Base-by-base conservation (phyloP, 2,888 invertebrate species). In the Pelosia muscerda region DNA sequence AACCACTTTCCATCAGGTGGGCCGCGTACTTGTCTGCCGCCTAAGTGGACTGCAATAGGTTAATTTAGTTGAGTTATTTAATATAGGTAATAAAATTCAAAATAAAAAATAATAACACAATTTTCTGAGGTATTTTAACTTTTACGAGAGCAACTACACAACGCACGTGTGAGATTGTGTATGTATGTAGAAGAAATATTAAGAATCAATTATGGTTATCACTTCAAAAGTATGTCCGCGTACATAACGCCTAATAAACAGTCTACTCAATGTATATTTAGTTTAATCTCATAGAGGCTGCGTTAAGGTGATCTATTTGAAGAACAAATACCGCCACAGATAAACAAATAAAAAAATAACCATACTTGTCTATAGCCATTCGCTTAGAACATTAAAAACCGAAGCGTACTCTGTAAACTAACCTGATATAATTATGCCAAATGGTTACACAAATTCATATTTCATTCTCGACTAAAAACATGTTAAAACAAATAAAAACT, bases 391-490 rank as follows among this genome's bases (percentile, higher is more conserved):
- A 54, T n/a, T 57, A 59, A 55, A 66, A 26, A 54, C 25, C 25
- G 34, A 34, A 34, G 49, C 54, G 26, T 55, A 38, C 53, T 9
- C 54, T 23, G n/a, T 38, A 62, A 49, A 75, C 55, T 79, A 75
- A 77, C 73, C 73, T 63, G 70, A 79, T 69, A 69, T 69, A 77
- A 74, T 71, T 69, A 79, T 65, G 69, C 75, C 34, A 77, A 78
- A 67, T 62, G 49, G 60, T 53, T 59, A 55, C 26, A 68, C 55
- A 59, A 60, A 68, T 59, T 58, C 59, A 38, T 57, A 57, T 57
- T 53, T 49, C 55, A 34, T 56, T 56, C 62, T 31, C 57, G 22
- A 28, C 22, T 22, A 63, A 55, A 11, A 54, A 63, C 9, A 26
- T 26, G 28, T 67, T n/a, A 71, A 58, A 63, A 67, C 71, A 79